phyloP scores from a whole-genome alignment of 30 jellyfish, hydroid and myxozoan genomes.

The Turritopsis dohrnii region DNA sequence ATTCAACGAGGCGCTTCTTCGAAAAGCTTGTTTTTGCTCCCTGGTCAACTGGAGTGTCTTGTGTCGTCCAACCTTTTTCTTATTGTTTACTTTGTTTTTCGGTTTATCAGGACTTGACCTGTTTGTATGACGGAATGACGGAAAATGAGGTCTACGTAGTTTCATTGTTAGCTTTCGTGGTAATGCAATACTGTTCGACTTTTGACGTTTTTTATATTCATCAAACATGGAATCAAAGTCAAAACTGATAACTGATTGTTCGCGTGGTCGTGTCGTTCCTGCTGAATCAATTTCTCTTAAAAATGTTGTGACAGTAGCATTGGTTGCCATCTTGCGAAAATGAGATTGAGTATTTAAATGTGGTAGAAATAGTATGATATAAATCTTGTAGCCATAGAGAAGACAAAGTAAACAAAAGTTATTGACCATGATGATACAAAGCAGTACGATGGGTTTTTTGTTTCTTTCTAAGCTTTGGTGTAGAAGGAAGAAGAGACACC shows the following conservation, averaged over 20 bases:
- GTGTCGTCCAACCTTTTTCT: not conserved
- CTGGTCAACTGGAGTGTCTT: slow-evolving; percentile 8
- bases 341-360: not conserved
- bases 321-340: slow-evolving; percentile 16
- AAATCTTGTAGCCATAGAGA: slow-evolving; percentile 20
- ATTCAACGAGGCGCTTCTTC: slow-evolving; percentile 13
- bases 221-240: slow-evolving; percentile 34
- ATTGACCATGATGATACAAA: slow-evolving; percentile 9
- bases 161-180: slow-evolving; percentile 12
- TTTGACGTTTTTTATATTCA: slow-evolving; percentile 4
- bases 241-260: slow-evolving; percentile 10
- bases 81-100: not conserved
- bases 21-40: not conserved
- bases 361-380: slow-evolving; percentile 18
- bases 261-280: slow-evolving; percentile 3
- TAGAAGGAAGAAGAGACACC: slow-evolving; percentile 29
- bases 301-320: slow-evolving; percentile 35
- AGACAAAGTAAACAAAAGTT: slow-evolving; percentile 15
- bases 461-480: not conserved
- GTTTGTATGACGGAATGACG: not conserved
- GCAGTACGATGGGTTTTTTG: slow-evolving; percentile 4
- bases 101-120: not conserved
- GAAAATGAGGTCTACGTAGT: slow-evolving; percentile 9
- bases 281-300: not conserved
- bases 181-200: not conserved